Percentiles rank a stretch among this genome's conserved stretches.
Conservation (phyloP, 2,888 invertebrate genomes). For the Agrotis puta region DNA sequence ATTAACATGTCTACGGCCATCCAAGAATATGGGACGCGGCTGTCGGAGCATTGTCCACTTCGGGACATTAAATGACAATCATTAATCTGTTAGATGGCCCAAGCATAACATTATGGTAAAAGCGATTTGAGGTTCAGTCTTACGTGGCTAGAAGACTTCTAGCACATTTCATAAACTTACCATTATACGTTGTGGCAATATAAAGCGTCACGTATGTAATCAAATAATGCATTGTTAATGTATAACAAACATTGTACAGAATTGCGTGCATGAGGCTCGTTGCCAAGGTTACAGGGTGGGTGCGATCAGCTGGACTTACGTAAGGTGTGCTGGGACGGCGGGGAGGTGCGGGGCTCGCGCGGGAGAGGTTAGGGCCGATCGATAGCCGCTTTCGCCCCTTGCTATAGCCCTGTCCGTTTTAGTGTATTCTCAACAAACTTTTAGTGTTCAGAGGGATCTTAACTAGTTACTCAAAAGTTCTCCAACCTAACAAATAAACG, state of each 20-base stretch:
- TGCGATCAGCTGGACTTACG: conserved; percentile 90
- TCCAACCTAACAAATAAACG: conserved; percentile 46
- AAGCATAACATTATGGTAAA: not conserved
- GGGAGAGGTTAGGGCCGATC: conserved; percentile 86
- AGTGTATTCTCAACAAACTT: conserved; percentile 76
- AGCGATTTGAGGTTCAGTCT: not conserved
- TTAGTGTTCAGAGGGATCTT: conserved; percentile 66
- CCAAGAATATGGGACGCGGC: conserved; percentile 64
- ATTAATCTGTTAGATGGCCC: conserved; percentile 24
- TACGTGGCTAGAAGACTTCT: not conserved
- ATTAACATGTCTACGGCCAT: conserved; percentile 74
- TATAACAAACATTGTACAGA: conserved; percentile 64
- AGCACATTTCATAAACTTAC: not conserved
- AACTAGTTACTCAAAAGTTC: conserved; percentile 62
- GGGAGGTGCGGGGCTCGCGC: conserved; percentile 68
- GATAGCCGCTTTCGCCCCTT: conserved; percentile 86
- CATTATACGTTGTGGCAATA: conserved; percentile 13
- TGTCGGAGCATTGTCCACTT: conserved; percentile 57
- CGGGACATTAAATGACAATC: conserved; percentile 28
- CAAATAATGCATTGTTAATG: conserved; percentile 47
- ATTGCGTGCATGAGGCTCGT: conserved; percentile 84
- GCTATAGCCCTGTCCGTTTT: conserved; percentile 81
- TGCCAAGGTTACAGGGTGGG: conserved; percentile 89
- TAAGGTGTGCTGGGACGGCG: conserved; percentile 82
- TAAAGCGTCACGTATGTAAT: conserved; percentile 2